Evolutionary conservation across 2,888 invertebrate species (phyloP).

Genomic region (Cactoblastis cactorum): DNA sequence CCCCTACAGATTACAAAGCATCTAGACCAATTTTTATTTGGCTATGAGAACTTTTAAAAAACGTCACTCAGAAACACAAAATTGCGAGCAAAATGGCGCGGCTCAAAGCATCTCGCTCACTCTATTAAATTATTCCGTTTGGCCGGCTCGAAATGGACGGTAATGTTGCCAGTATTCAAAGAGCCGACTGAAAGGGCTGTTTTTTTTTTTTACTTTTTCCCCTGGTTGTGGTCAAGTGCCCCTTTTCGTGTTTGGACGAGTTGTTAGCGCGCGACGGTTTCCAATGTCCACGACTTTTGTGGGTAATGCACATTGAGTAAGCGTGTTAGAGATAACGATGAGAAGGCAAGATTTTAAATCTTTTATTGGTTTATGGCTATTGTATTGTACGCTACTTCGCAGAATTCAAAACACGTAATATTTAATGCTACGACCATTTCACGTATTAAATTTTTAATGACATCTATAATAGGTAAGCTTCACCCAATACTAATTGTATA

Average conservation of each 20-base stretch:
- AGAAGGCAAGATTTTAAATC: no score
- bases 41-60: neutral
- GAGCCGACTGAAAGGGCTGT: constrained; percentile 38
- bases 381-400: no score
- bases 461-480: no score
- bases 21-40: no score
- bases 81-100: constrained; percentile 41
- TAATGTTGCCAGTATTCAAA: constrained; percentile 62
- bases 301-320: neutral
- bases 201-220: constrained; percentile 29
- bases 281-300: constrained; percentile 7
- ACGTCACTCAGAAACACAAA: constrained; percentile 10
- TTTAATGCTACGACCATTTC: no score
- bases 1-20: no score
- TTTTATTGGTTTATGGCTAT: no score
- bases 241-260: constrained; percentile 37
- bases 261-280: constrained; percentile 30
- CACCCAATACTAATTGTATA: no score
- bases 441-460: no score
- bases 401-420: no score
- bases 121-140: constrained; percentile 74
- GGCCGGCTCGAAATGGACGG: constrained; percentile 56
- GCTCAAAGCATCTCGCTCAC: constrained; percentile 51
- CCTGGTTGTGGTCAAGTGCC: constrained; percentile 41
- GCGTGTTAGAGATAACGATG: neutral